A percentile compares a stretch with the other conserved stretches of the same genome.
Conservation (phyloP, 2,797 vertebrate species). For the Vespertilio murinus region DNA sequence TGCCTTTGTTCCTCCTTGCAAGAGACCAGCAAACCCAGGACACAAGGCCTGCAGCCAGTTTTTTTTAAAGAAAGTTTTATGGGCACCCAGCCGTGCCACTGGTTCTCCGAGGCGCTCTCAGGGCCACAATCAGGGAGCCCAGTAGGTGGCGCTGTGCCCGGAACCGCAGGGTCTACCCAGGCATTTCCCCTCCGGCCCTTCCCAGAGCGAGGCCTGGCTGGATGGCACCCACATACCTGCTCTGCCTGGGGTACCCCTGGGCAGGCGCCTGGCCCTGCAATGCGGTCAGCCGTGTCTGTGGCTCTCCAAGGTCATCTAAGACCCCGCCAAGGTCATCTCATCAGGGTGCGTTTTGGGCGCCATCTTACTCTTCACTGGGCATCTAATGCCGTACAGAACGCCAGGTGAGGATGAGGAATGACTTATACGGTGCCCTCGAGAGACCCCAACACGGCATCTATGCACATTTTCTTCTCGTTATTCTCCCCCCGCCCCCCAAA, state of each 20-base stretch:
- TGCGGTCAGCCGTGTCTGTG: background rate
- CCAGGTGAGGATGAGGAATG: background rate
- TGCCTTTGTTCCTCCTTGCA: background rate
- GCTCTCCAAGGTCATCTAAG: background rate
- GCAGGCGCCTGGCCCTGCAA: background rate
- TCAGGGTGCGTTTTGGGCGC: background rate
- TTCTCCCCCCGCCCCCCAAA: too few relatives aligned
- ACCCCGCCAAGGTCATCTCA: background rate
- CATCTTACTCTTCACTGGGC: background rate
- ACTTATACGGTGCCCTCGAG: background rate
- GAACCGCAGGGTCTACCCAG: background rate
- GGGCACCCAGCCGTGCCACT: background rate
- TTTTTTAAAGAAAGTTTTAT: conserved; percentile 38
- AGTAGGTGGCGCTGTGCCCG: background rate
- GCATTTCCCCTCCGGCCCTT: background rate
- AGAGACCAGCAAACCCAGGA: background rate
- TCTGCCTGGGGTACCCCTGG: background rate
- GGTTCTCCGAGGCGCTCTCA: background rate
- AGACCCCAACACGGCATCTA: background rate
- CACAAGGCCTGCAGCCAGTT: background rate
- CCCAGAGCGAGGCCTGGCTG: background rate
- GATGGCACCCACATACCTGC: background rate
- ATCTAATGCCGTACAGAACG: background rate
- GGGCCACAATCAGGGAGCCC: background rate
- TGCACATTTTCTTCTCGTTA: background rate